A percentile compares a stretch with the other conserved stretches of the same genome.
These are phyloP conservation scores for Phoebastria nigripes DNA, from an alignment of 2,797 vertebrate genomes.

Conservation along the genomic window DNA sequence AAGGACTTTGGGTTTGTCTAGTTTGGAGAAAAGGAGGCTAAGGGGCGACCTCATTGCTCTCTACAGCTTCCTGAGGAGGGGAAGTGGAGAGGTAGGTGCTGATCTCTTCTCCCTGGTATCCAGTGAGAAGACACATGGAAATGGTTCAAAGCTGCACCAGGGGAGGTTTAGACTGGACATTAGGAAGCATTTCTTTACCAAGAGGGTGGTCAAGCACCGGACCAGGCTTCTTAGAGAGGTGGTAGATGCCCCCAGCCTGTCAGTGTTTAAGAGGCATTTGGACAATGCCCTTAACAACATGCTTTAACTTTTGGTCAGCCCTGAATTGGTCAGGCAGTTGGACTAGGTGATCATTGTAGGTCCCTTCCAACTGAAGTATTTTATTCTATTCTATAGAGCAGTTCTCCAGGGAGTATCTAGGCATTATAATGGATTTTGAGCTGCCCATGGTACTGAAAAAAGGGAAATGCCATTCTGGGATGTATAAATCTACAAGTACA, in stretches of 20 bases:
- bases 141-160: background rate
- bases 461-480: background rate
- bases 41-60: background rate
- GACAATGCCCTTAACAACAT: background rate
- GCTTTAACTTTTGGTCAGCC: background rate
- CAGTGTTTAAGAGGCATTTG: background rate
- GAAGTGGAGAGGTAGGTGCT: background rate
- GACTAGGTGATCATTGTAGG: background rate
- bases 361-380: background rate
- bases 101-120: background rate
- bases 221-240: background rate
- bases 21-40: background rate
- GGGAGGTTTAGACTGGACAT: background rate
- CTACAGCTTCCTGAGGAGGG: background rate
- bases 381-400: background rate
- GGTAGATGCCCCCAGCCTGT: background rate
- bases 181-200: background rate
- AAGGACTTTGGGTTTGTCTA: background rate
- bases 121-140: accelerated
- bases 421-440: background rate
- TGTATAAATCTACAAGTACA: background rate
- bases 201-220: background rate
- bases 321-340: background rate
- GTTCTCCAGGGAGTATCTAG: background rate
- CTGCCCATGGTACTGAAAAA: background rate